These are phyloP conservation scores for Chelonia mydas DNA, from an alignment of 2,797 vertebrate genomes.

Conservation along the genomic window DNA sequence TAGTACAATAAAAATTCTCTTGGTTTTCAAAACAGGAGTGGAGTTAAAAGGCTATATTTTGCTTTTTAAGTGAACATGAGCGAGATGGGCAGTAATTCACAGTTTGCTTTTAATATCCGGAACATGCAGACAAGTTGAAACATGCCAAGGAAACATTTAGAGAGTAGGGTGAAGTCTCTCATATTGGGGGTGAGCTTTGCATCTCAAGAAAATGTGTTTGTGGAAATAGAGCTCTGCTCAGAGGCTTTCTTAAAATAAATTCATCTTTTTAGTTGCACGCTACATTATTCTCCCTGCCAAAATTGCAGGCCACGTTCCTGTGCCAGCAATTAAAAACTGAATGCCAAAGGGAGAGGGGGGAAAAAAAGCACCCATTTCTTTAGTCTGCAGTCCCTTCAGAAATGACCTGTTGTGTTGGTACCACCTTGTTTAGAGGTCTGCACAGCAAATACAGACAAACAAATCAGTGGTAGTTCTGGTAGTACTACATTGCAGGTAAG, in stretches of 20 bases:
- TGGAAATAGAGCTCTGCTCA: neutral
- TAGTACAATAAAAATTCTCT: neutral
- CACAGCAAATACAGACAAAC: neutral
- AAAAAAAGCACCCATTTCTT: neutral
- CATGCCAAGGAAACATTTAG: accelerated
- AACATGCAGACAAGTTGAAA: neutral
- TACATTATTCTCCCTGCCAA: neutral
- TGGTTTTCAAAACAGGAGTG: neutral
- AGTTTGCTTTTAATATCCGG: neutral
- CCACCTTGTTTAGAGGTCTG: neutral
- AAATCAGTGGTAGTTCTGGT: neutral
- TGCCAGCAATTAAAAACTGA: neutral
- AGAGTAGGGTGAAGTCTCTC: neutral
- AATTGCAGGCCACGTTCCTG: neutral
- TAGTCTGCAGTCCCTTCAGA: neutral
- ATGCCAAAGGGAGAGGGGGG: neutral
- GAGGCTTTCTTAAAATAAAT: neutral
- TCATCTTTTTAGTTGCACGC: neutral
- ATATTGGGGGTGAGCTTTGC: neutral
- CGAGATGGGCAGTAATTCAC: neutral
- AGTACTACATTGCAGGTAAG: neutral
- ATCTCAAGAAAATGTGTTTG: neutral
- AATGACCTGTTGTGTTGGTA: neutral
- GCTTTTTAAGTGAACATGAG: neutral
- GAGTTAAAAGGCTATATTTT: neutral